A percentile compares a stretch with the other conserved stretches of the same genome.
These are phyloP conservation scores for Melospiza melodia DNA, from an alignment of 2,113 vertebrate species.

Conservation along the genomic window DNA sequence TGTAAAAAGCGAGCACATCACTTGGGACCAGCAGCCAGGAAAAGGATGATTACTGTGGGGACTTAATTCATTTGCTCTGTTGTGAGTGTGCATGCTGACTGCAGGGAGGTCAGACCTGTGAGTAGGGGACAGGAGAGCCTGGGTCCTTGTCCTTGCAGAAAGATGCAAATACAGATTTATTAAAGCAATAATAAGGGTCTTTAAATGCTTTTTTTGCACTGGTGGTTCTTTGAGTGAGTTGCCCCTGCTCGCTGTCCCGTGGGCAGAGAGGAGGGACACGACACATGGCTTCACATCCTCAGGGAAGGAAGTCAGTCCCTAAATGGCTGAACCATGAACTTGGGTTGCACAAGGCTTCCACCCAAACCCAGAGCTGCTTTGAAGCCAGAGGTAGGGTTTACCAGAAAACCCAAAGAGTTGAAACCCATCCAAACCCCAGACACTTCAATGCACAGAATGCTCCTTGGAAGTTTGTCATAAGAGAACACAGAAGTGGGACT, in stretches of 20 bases:
- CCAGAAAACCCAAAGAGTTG: background rate
- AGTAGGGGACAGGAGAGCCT: background rate
- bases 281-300: background rate
- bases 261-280: background rate
- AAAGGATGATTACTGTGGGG: background rate
- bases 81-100: background rate
- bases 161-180: slow-evolving; percentile 44
- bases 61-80: slow-evolving; percentile 25
- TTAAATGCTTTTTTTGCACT: slow-evolving; percentile 45
- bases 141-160: slow-evolving; percentile 3
- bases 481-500: background rate
- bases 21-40: background rate
- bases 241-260: background rate
- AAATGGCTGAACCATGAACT: background rate
- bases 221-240: slow-evolving; percentile 34
- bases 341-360: background rate
- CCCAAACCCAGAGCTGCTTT: background rate
- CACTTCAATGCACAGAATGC: background rate
- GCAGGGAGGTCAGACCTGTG: slow-evolving; percentile 19
- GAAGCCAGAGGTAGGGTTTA: background rate
- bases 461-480: background rate
- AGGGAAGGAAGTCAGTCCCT: background rate
- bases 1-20: background rate
- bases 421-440: background rate
- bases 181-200: slow-evolving; percentile 74